Base-by-base conservation (phyloP, 2,888 invertebrate species). In the Ophraella communa region DNA sequence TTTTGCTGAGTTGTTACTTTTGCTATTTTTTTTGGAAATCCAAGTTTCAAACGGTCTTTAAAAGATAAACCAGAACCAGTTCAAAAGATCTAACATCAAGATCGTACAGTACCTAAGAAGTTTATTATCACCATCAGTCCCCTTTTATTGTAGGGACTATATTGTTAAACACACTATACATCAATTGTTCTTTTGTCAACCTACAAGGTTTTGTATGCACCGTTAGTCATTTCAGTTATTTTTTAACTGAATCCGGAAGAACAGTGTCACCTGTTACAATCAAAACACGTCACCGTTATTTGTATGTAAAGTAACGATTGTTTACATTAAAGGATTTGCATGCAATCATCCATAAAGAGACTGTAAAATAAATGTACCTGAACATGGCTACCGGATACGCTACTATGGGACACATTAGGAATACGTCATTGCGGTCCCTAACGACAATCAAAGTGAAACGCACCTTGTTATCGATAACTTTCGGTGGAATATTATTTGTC, bases 401-500 rank as follows among this genome's bases (percentile, higher is more conserved):
- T 64, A 81, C 79, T 23, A 81, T 80, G 8, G 78, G 79, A 69
- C 87, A 87, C 73, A 84, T 83, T 61, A 87, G 77, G 76, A 82
- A 84, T 66, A 84, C 82, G 10, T 82, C 78, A 58, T 83, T 79
- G 23, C 72, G 72, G 68, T 75, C 68, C 61, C 76, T 78, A 58
- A 80, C 81, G 73, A 83, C 80, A 73, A 87, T 81, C 76, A 87
- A 82, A 65, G 84, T 84, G 74, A 83, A 84, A 65, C 83, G 83
- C 72, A 83, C 80, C 74, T 83, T 84, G 77, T 84, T 84, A 63
- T 84, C 84, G 39, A 84, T 76, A 18, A 82, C 78, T 71, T 84
- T 84, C 71, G 89, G 89, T 65, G 88, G 85, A 76, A 89, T 87
- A 81, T 89, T 88, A 84, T 86, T 89, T 58, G 88, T 89, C 57